Base-by-base conservation (phyloP, 1,140 invertebrate species). In the Aporrectodea caliginosa region DNA sequence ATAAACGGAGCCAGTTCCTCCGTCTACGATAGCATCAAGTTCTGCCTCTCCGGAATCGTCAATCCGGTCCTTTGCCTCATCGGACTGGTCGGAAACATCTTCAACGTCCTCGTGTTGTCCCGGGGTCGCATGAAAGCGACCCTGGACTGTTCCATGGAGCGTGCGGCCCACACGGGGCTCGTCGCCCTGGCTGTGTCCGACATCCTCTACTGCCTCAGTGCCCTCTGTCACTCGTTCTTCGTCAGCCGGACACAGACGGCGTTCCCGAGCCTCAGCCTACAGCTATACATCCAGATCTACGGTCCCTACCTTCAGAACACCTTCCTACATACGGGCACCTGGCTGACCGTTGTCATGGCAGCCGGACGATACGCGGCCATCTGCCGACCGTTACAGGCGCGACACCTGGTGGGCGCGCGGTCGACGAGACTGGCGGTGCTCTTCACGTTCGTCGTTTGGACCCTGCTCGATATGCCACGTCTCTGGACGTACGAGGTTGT, bases 141-240 rank as follows among this genome's bases (percentile, higher is more conserved):
- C 73, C 31, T 34, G 73, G 34, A 68, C 74, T 73, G 71, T 73
- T 33, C 73, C 0, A 34, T 31, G 35, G 77, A 79, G 6, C 33
- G 30, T 1, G 29, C 76, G 32, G 77, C 75, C 31, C 32, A 79
- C 58, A 31, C 84, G 29, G 86, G 86, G 76, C 82, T 87, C 6
- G 85, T 85, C 69, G 83, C 83, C 1, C 77, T 87, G 71, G 85
- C 86, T 6, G 78, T 85, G 2, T 85, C 84, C 1, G 86, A 87
- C 80, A 80, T 87, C 16, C 81, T 84, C 79, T 87, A 85, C 78
- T 87, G 86, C 80, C 35, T 31, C 6, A 30, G 34, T 16, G 75
- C 30, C 35, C 34, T 58, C 1, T 69, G 34, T n/a, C 58, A 33
- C 33, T 35, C 35, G 0, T 35, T 33, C 2, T 2, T 77, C 2